These are phyloP conservation scores for Champsocephalus esox DNA, from an alignment of 2,797 vertebrate genomes.

Conservation along the genomic window DNA sequence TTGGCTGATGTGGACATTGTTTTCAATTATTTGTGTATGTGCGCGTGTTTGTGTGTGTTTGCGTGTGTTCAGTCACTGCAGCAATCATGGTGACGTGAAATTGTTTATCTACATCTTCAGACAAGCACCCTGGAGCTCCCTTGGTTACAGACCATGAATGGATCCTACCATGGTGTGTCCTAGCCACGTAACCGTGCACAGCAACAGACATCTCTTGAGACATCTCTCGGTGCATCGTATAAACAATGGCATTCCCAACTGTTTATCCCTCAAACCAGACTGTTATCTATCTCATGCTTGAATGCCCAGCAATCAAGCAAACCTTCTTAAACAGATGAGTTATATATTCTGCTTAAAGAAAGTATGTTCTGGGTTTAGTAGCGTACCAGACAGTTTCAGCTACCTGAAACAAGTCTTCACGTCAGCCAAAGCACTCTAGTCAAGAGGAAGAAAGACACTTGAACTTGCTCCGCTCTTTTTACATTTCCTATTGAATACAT, in stretches of 20 bases:
- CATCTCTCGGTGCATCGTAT: slow-evolving; percentile 12
- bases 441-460: slow-evolving; percentile 2
- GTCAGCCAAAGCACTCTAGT: slow-evolving; percentile 13
- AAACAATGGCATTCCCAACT: slow-evolving; percentile 31
- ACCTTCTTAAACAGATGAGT: slow-evolving; percentile 21
- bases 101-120: slow-evolving; percentile 63
- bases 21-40: slow-evolving; percentile 52
- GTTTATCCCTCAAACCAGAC: slow-evolving; percentile 46
- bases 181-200: slow-evolving; percentile 5
- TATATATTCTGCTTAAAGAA: slow-evolving; percentile 28
- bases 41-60: background rate
- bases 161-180: slow-evolving; percentile 17
- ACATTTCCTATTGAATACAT: slow-evolving; percentile 18
- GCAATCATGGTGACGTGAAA: slow-evolving; percentile 53
- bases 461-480: slow-evolving; percentile 8
- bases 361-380: slow-evolving; percentile 18
- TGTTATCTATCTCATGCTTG: slow-evolving; percentile 8
- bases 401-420: slow-evolving; percentile 19
- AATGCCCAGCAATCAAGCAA: slow-evolving; percentile 31
- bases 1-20: slow-evolving; percentile 64
- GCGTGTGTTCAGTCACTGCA: background rate
- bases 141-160: slow-evolving; percentile 42
- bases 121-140: slow-evolving; percentile 35
- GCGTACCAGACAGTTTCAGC: background rate
- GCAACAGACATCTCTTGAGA: slow-evolving; percentile 19